Percentiles rank a stretch among this genome's conserved stretches.
phyloP scores from a whole-genome alignment of 2,888 invertebrate species.

The Coenonympha arcania region DNA sequence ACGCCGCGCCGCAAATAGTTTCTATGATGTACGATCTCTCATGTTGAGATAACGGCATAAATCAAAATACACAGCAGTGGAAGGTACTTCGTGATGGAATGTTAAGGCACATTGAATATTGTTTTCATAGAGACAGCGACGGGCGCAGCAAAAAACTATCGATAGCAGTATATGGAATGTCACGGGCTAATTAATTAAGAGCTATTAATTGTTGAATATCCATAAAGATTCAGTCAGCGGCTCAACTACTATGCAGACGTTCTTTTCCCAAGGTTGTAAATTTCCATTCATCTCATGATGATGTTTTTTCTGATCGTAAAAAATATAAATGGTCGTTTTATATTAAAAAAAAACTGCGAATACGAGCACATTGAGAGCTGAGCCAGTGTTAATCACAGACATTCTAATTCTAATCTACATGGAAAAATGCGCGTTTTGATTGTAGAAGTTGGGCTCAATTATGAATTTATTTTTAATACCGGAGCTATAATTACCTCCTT shows the following conservation, averaged over 20 bases:
- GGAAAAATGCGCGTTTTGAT: neutral
- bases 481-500: no score
- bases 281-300: constrained; percentile 1
- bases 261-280: constrained; percentile 17
- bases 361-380: neutral
- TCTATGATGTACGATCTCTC: constrained; percentile 8
- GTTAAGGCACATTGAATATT: constrained; percentile 35
- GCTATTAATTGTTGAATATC: constrained; percentile 54
- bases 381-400: neutral
- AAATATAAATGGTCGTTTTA: constrained; percentile 1
- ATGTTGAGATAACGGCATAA: constrained; percentile 26
- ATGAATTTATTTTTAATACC: no score
- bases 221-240: constrained; percentile 39
- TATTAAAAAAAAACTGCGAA: neutral
- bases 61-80: constrained; percentile 29
- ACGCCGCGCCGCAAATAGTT: neutral
- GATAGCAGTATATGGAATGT: constrained; percentile 38
- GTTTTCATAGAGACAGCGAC: constrained; percentile 34
- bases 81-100: constrained; percentile 33
- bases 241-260: constrained; percentile 14
- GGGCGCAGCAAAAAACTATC: constrained; percentile 40
- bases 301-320: constrained; percentile 6
- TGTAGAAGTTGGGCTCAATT: no score
- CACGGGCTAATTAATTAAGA: constrained; percentile 58
- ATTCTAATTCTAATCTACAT: neutral